A percentile compares a stretch with the other conserved stretches of the same genome.
These are phyloP conservation scores for Leptinotarsa lineolata DNA, from an alignment of 1,140 invertebrate species.

Conservation along the genomic window DNA sequence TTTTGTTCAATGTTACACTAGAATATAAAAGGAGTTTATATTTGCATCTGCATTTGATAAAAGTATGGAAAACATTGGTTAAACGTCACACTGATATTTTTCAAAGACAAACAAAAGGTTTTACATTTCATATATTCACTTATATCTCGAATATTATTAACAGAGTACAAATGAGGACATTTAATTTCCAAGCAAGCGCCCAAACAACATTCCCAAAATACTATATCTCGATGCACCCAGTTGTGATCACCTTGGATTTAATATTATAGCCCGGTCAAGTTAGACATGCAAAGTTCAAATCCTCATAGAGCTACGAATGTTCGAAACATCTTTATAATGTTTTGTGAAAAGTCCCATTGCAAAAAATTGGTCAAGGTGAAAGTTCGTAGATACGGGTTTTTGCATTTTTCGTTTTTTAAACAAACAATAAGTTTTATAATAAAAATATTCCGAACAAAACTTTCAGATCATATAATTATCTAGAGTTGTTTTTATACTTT, in stretches of 20 bases:
- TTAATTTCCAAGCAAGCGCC: constrained; percentile 14
- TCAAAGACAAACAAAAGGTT: background rate
- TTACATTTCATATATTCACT: background rate
- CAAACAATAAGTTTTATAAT: too few relatives aligned
- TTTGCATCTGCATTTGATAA: constrained; percentile 20
- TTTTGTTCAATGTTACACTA: too few relatives aligned
- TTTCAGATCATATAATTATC: too few relatives aligned
- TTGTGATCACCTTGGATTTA: constrained; percentile 11
- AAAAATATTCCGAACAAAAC: too few relatives aligned
- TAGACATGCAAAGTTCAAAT: too few relatives aligned
- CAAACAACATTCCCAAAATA: constrained; percentile 14
- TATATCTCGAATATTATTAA: background rate
- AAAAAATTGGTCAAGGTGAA: too few relatives aligned
- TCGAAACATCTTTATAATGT: too few relatives aligned
- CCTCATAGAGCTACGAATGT: too few relatives aligned
- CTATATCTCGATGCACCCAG: constrained; percentile 10
- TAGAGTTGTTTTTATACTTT: too few relatives aligned
- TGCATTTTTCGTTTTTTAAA: too few relatives aligned
- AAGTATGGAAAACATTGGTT: background rate
- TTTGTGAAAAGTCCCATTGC: too few relatives aligned
- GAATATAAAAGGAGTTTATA: background rate
- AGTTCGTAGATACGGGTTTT: too few relatives aligned
- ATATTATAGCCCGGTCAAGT: background rate
- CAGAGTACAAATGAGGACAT: background rate
- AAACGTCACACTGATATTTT: background rate